Evolutionary conservation across 2,113 vertebrate genomes (phyloP).

Genomic region (Heterotis niloticus): DNA sequence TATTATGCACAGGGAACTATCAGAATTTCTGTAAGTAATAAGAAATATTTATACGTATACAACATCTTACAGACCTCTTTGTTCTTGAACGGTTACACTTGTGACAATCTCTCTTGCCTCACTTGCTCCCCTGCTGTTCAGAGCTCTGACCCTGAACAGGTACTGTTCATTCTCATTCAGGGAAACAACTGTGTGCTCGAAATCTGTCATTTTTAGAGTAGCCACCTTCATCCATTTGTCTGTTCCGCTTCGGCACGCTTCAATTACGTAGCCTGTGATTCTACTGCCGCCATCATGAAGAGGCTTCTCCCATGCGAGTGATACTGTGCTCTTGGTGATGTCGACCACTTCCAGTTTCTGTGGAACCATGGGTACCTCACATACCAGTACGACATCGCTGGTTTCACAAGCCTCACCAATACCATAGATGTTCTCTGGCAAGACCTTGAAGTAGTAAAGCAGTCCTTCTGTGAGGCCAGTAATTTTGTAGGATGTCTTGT

Average conservation of each 20-base stretch:
- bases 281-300: slow-evolving; percentile 92
- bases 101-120: slow-evolving; percentile 87
- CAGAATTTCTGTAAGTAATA: neutral
- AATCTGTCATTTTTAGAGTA: slow-evolving; percentile 79
- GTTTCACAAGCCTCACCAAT: slow-evolving; percentile 89
- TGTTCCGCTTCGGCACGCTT: slow-evolving; percentile 87
- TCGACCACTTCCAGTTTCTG: slow-evolving; percentile 85
- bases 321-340: slow-evolving; percentile 83
- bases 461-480: slow-evolving; percentile 84
- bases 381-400: slow-evolving; percentile 80
- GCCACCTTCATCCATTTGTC: slow-evolving; percentile 96
- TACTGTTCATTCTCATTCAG: slow-evolving; percentile 94
- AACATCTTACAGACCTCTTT: slow-evolving; percentile 72
- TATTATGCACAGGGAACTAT: neutral
- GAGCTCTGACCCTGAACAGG: slow-evolving; percentile 84
- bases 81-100: slow-evolving; percentile 84
- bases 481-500: slow-evolving; percentile 87
- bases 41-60: neutral
- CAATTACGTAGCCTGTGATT: slow-evolving; percentile 84
- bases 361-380: slow-evolving; percentile 86
- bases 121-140: slow-evolving; percentile 87
- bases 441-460: slow-evolving; percentile 92
- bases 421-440: slow-evolving; percentile 96
- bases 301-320: slow-evolving; percentile 92
- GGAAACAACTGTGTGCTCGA: slow-evolving; percentile 86